These are phyloP conservation scores for Cygnus olor DNA, from an alignment of 2,797 vertebrate genomes.

Conservation along the genomic window DNA sequence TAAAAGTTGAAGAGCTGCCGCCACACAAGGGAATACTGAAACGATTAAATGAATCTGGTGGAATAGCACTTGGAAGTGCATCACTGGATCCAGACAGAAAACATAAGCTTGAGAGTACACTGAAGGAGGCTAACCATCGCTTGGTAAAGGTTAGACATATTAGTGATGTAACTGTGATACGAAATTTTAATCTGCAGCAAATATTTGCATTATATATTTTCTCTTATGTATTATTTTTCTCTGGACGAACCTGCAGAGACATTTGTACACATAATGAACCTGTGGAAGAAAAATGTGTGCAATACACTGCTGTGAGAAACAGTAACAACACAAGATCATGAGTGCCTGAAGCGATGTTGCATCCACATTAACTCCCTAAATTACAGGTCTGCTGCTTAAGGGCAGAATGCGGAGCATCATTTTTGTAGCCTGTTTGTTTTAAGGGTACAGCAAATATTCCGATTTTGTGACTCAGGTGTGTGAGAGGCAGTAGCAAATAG, in stretches of 20 bases:
- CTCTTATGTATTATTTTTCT: not conserved
- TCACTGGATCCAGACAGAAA: conserved; percentile 86
- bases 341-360: not conserved
- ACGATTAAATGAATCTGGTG: conserved; percentile 85
- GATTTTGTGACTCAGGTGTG: not conserved
- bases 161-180: conserved; percentile 5
- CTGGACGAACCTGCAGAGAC: not conserved
- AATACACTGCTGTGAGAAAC: not conserved
- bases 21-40: conserved; percentile 85
- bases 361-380: not conserved
- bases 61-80: conserved; percentile 79
- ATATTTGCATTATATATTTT: conserved; percentile 38
- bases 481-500: not conserved
- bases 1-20: conserved; percentile 84
- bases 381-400: not conserved
- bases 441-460: not conserved
- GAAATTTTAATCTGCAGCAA: conserved; percentile 44
- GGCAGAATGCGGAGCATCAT: not conserved
- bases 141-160: conserved; percentile 89
- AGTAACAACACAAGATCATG: not conserved
- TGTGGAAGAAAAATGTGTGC: not conserved
- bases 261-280: not conserved
- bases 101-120: conserved; percentile 82
- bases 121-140: conserved; percentile 86
- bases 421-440: not conserved